These are phyloP conservation scores for Enteromius trimaculatus DNA, from an alignment of 2,797 vertebrate species.

Conservation along the genomic window DNA sequence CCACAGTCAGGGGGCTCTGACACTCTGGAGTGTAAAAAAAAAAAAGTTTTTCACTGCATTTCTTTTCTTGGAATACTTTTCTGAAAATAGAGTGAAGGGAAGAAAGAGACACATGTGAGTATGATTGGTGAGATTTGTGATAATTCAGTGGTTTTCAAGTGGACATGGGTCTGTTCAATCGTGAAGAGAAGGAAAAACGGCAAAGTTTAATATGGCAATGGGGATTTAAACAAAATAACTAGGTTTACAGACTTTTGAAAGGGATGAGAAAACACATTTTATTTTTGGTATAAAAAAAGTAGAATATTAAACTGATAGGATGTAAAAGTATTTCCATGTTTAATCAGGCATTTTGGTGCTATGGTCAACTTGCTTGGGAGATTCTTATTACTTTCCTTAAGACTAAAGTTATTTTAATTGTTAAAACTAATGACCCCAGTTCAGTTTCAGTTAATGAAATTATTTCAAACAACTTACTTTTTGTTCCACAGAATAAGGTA, in stretches of 20 bases:
- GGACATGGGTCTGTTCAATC: not conserved
- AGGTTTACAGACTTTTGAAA: too few species aligned
- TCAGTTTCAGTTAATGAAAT: not conserved
- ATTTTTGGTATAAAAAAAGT: too few species aligned
- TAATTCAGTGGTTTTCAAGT: not conserved
- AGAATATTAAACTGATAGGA: not conserved
- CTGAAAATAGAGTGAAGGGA: not conserved
- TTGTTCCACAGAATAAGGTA: not conserved
- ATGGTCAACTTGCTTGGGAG: not conserved
- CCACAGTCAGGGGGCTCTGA: not conserved
- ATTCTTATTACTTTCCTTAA: not conserved
- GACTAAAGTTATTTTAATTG: not conserved
- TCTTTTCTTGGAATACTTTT: not conserved
- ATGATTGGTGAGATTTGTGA: slow-evolving; percentile 14
- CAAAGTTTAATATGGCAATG: not conserved
- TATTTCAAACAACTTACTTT: not conserved
- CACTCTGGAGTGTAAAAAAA: not conserved
- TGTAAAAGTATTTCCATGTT: not conserved
- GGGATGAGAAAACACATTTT: too few species aligned
- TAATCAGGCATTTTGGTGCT: not conserved
- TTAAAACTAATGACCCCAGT: not conserved
- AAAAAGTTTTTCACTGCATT: not conserved
- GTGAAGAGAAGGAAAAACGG: not conserved
- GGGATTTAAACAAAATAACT: not conserved
- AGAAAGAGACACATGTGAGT: slow-evolving; percentile 4